These are phyloP conservation scores for Acrossocheilus wenchowensis DNA, from an alignment of 2,797 vertebrate species.

Conservation along the genomic window DNA sequence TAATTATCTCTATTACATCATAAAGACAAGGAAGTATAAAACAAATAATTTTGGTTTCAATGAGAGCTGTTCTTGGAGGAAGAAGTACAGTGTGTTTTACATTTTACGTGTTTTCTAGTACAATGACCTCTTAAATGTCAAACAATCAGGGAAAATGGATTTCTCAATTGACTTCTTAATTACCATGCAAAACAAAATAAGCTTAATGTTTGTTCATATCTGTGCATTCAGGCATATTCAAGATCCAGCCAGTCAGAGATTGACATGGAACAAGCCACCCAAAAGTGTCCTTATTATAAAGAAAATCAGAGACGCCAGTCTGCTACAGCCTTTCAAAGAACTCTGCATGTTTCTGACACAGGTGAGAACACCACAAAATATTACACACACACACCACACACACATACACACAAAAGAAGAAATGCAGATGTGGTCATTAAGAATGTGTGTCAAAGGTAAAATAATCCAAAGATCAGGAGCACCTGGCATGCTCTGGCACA, in stretches of 20 bases:
- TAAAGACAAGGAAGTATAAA: not conserved
- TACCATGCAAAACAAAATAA: not conserved
- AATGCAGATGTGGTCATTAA: not conserved
- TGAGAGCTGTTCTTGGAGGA: not conserved
- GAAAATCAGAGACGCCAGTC: constrained; percentile 90
- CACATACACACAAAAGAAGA: not conserved
- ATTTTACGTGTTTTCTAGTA: not conserved
- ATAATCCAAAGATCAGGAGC: not conserved
- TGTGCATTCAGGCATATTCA: constrained; percentile 90
- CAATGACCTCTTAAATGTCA: not conserved
- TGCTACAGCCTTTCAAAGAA: constrained; percentile 94
- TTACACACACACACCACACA: not conserved
- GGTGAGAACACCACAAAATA: constrained; percentile 68
- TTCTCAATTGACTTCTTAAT: not conserved
- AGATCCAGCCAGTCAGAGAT: constrained; percentile 94
- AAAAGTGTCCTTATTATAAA: constrained; percentile 98
- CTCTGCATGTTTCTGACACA: constrained; percentile 92
- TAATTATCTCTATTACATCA: not conserved
- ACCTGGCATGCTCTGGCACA: not conserved
- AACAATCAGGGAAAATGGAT: not conserved
- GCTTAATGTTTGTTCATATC: constrained; percentile 1
- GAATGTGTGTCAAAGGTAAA: not conserved
- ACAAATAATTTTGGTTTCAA: not conserved
- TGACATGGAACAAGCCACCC: constrained; percentile 97
- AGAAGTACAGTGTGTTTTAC: not conserved